phyloP scores from a whole-genome alignment of 2,888 invertebrate species.

The Fabriciana adippe region DNA sequence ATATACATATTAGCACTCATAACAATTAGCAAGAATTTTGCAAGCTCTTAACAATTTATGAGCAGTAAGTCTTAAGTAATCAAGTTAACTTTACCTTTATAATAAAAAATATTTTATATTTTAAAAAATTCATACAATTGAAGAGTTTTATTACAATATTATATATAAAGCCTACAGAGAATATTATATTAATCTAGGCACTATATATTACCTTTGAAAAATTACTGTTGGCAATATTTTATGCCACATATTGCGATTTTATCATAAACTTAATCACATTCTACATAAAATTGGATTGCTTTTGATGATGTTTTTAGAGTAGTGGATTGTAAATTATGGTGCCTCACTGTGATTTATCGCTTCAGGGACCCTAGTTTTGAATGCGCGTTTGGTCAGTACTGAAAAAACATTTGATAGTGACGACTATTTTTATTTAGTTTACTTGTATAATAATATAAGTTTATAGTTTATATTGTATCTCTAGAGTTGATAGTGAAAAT shows the following conservation, averaged over 20 bases:
- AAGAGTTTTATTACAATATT: not conserved
- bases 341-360: conserved; percentile 23
- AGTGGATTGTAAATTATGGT: conserved; percentile 24
- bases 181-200: conserved; percentile 3
- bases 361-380: conserved; percentile 25
- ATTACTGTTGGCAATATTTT: conserved; percentile 13
- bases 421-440: conserved; percentile 21
- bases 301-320: conserved; percentile 15
- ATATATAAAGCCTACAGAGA: conserved; percentile 8
- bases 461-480: conserved; percentile 2
- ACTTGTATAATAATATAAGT: conserved; percentile 7
- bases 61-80: no score
- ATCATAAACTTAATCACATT: conserved; percentile 16
- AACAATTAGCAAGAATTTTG: no score
- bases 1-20: no score
- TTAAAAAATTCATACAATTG: no score
- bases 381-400: conserved; percentile 25
- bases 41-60: no score
- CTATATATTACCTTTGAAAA: conserved; percentile 8
- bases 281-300: conserved; percentile 15
- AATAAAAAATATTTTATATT: no score
- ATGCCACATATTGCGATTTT: conserved; percentile 13
- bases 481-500: not conserved
- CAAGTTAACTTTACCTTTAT: no score
- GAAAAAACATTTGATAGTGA: conserved; percentile 27